A percentile compares a stretch with the other conserved stretches of the same genome.
These are phyloP conservation scores for Parthenolecanium corni DNA, from an alignment of 2,888 invertebrate genomes.

Conservation along the genomic window DNA sequence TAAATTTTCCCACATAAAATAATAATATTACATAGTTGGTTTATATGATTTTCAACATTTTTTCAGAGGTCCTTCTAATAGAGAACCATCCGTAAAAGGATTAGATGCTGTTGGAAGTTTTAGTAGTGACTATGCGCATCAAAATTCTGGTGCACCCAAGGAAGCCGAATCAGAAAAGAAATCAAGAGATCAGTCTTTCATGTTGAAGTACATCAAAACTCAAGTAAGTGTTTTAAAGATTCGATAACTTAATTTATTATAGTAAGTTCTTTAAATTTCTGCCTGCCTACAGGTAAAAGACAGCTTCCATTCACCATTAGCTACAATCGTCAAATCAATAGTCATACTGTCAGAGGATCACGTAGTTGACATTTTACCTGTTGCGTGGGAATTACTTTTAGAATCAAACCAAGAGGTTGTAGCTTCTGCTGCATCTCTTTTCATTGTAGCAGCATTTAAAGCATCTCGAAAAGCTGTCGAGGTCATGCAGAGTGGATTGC, in stretches of 20 bases:
- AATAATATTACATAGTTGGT: too few species aligned
- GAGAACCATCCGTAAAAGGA: neutral
- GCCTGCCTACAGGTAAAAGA: slow-evolving; percentile 58
- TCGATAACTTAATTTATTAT: neutral
- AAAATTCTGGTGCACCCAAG: slow-evolving; percentile 2
- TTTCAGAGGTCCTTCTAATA: slow-evolving; percentile 1
- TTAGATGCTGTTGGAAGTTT: neutral
- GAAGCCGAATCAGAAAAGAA: slow-evolving; percentile 34
- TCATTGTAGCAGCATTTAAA: slow-evolving; percentile 85
- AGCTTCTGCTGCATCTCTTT: slow-evolving; percentile 74
- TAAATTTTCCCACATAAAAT: too few species aligned
- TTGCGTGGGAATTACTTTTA: slow-evolving; percentile 88
- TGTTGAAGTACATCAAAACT: slow-evolving; percentile 66
- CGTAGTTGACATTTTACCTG: slow-evolving; percentile 75
- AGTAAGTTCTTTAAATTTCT: too few species aligned
- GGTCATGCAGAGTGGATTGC: slow-evolving; percentile 77
- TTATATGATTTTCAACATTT: neutral
- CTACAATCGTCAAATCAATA: slow-evolving; percentile 77
- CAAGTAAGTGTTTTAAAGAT: slow-evolving; percentile 41
- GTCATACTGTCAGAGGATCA: slow-evolving; percentile 77
- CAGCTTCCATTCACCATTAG: slow-evolving; percentile 79
- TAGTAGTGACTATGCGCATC: neutral
- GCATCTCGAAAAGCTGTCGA: slow-evolving; percentile 79
- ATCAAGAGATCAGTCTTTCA: slow-evolving; percentile 50
- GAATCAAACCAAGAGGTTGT: slow-evolving; percentile 83